Conservation (phyloP, 2,797 vertebrate genomes). For the Bufotes viridis region DNA sequence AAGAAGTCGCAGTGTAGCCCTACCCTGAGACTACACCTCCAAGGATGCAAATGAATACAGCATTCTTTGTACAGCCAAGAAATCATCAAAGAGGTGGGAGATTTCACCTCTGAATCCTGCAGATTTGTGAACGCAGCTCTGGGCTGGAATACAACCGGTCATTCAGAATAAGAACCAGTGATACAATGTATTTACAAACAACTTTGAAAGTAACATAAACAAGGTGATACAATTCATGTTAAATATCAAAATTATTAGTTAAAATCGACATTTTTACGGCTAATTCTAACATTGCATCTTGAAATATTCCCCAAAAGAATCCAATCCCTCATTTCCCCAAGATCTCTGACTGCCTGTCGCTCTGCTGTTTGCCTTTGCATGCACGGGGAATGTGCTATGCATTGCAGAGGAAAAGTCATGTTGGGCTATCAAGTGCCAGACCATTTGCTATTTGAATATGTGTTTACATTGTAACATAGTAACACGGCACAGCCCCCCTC, state of each 20-base stretch:
- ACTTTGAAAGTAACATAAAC: too few relatives aligned
- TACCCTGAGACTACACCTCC: too few relatives aligned
- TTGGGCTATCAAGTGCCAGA: slow-evolving; percentile 58
- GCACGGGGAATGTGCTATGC: slow-evolving; percentile 49
- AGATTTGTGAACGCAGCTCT: too few relatives aligned
- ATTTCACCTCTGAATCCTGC: too few relatives aligned
- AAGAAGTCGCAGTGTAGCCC: too few relatives aligned
- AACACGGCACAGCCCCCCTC: slow-evolving; percentile 36
- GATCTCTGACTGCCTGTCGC: neutral
- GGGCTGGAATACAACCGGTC: too few relatives aligned
- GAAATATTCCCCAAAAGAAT: neutral
- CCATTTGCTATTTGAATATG: slow-evolving; percentile 60
- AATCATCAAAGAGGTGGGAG: too few relatives aligned
- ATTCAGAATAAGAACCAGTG: too few relatives aligned
- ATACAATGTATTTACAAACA: neutral
- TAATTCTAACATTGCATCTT: neutral
- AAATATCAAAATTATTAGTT: neutral
- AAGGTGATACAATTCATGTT: neutral
- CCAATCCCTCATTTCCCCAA: neutral
- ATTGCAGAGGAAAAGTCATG: slow-evolving; percentile 47
- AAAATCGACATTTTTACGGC: neutral
- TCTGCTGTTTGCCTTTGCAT: slow-evolving; percentile 32
- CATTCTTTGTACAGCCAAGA: too few relatives aligned
- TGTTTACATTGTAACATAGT: slow-evolving; percentile 61
- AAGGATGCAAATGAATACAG: too few relatives aligned